Evolutionary conservation across 1,140 invertebrate genomes (phyloP).

Genomic region (Harpegnathos saltator): DNA sequence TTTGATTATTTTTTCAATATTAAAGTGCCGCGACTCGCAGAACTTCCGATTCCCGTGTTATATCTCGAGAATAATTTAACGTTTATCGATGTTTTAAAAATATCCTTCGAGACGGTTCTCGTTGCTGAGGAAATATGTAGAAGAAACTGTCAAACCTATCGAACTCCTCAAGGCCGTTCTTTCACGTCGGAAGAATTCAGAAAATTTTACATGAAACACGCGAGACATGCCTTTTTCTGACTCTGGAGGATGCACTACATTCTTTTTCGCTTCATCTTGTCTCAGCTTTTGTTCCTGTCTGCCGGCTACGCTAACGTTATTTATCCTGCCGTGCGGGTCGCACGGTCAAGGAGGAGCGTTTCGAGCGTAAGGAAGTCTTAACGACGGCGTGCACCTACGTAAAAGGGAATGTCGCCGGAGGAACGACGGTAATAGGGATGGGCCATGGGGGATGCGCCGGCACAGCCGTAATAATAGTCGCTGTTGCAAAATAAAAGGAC

Average conservation of each 20-base stretch:
- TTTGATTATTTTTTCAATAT: conserved; percentile 4
- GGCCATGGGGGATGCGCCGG: conserved; percentile 1
- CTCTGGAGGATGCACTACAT: no score
- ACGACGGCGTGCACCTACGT: conserved; percentile 11
- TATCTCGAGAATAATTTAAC: neutral
- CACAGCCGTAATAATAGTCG: conserved; percentile 26
- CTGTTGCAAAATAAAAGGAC: conserved; percentile 46
- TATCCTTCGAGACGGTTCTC: no score
- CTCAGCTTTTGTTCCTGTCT: no score
- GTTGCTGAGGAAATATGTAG: no score
- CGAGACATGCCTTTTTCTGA: neutral
- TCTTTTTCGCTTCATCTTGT: no score
- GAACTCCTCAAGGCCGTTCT: neutral
- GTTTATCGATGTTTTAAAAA: no score
- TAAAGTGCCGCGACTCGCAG: neutral
- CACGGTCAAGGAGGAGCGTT: neutral
- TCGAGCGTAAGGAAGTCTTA: neutral
- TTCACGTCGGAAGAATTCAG: neutral
- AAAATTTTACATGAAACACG: neutral
- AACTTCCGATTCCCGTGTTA: neutral
- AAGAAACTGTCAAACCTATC: no score
- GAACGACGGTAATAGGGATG: conserved; percentile 6
- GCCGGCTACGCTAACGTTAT: neutral
- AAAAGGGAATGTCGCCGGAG: neutral
- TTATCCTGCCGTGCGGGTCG: neutral